These are phyloP conservation scores for Distichodus sexfasciatus DNA, from an alignment of 2,797 vertebrate genomes.

Conservation along the genomic window DNA sequence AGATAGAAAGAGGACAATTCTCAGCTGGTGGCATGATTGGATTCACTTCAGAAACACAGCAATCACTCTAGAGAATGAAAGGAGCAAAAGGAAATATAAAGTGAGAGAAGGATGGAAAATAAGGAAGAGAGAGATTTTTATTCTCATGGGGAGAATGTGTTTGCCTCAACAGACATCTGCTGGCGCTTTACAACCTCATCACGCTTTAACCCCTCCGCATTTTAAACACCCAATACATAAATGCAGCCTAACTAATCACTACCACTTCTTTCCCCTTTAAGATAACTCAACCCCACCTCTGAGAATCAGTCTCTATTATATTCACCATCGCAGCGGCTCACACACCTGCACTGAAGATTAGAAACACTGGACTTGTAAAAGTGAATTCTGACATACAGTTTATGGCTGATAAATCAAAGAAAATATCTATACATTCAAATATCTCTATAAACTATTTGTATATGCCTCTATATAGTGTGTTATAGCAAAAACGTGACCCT, in stretches of 20 bases:
- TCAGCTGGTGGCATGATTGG: slow-evolving; percentile 21
- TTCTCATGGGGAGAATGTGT: too few relatives aligned
- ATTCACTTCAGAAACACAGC: slow-evolving; percentile 26
- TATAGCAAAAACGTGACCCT: slow-evolving; percentile 8
- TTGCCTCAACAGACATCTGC: too few relatives aligned
- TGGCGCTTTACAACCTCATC: slow-evolving; percentile 14
- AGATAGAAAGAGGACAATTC: slow-evolving; percentile 25
- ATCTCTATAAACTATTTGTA: too few relatives aligned
- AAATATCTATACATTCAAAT: too few relatives aligned
- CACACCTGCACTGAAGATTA: slow-evolving; percentile 1
- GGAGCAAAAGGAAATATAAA: background rate
- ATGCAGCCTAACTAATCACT: background rate
- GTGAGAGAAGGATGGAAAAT: background rate
- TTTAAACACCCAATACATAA: background rate
- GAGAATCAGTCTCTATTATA: background rate
- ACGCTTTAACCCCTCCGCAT: background rate
- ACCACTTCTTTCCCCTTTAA: background rate
- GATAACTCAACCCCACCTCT: too few relatives aligned
- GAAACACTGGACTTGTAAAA: background rate
- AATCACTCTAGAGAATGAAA: slow-evolving; percentile 30
- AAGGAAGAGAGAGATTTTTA: background rate
- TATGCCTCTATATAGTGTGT: too few relatives aligned
- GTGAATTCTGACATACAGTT: slow-evolving; percentile 4
- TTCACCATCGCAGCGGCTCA: background rate
- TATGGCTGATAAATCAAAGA: too few relatives aligned